Evolutionary conservation across 2,888 invertebrate species (phyloP), one percentile per base, ranked within the genome.

Genomic region (Ophion ventricosus): DNA sequence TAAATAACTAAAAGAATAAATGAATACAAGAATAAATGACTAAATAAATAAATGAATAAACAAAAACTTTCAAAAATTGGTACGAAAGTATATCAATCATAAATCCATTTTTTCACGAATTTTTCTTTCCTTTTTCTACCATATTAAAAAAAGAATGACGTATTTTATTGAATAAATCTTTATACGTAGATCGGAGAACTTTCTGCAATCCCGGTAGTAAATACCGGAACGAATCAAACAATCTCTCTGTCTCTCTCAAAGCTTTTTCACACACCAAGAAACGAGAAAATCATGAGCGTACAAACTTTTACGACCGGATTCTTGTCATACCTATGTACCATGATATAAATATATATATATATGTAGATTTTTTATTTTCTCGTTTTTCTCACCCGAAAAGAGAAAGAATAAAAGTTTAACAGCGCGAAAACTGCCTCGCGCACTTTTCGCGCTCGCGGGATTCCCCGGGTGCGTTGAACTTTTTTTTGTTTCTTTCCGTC

Each of bases 241-340:
- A 67, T 25, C 14, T 67, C 59, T 57, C 35, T 66, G 11, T 67
- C 17, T 49, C 54, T 56, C 35, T 7, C 43, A 0, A 74, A 74
- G 63, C 63, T 61, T 74, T 63, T 54, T 23, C 29, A 23, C 54
- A 35, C 63, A 64, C 63, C 66, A 43, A 69, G 69, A 43, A 35
- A 67, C 43, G 49, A 54, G 49, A 49, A 80, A 61, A 73, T 61
- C 67, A 26, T 49, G 74, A 57, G 56, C 75, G 61, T 80, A 61
- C 29, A 69, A 80, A 85, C 80, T 83, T 85, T 80, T 74, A 80
- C 76, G 67, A 82, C 78, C 77, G 77, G 82, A 86, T 86, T 75
- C 77, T 82, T 80, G 25, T 83, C 82, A 56, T 81, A 75, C 80
- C 49, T 10, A 26, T 20, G 26, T 40, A 35, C 7, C n/a, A n/a